A percentile compares a stretch with the other conserved stretches of the same genome.
Conservation (phyloP, 2,797 vertebrate genomes). For the Oreochromis grahami region DNA sequence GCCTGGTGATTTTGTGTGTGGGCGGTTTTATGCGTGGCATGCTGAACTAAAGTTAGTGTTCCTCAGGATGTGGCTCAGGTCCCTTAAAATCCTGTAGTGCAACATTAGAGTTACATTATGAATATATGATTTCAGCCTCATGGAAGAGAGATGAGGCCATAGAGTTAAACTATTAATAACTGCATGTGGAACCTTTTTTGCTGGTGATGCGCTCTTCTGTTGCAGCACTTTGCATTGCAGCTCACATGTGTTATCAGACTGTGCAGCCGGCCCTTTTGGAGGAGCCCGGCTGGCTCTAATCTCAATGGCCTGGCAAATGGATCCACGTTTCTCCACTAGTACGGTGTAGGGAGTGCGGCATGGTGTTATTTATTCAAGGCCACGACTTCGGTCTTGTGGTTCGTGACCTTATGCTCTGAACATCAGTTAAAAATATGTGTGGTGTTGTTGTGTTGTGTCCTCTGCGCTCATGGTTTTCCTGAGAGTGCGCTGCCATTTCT, state of each 20-base stretch:
- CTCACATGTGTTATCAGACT: slow-evolving; percentile 37
- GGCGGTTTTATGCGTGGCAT: not conserved
- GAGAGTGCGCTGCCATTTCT: not conserved
- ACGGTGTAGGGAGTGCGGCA: slow-evolving; percentile 14
- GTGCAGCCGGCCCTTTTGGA: slow-evolving; percentile 21
- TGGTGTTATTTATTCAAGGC: slow-evolving; percentile 31
- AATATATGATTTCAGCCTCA: slow-evolving; percentile 32
- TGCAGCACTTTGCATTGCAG: slow-evolving; percentile 51
- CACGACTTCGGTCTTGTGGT: slow-evolving; percentile 22
- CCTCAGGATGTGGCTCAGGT: not conserved
- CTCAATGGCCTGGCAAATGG: slow-evolving; percentile 13
- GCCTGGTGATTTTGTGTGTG: not conserved
- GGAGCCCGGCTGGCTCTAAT: slow-evolving; percentile 24
- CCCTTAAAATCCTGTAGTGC: slow-evolving; percentile 13
- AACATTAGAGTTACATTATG: slow-evolving; percentile 44
- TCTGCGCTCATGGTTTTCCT: not conserved
- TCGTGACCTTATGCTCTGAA: slow-evolving; percentile 32
- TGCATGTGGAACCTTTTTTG: slow-evolving; percentile 30
- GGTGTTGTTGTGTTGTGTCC: not conserved
- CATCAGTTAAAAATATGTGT: slow-evolving; percentile 21
- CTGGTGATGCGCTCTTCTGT: slow-evolving; percentile 38
- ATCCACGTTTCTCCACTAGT: slow-evolving; percentile 23
- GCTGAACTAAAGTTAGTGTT: not conserved
- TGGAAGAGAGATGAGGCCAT: slow-evolving; percentile 22
- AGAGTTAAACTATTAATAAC: slow-evolving; percentile 67